Conservation (phyloP, 1,140 invertebrate species). For the Drosophila equinoxialis region DNA sequence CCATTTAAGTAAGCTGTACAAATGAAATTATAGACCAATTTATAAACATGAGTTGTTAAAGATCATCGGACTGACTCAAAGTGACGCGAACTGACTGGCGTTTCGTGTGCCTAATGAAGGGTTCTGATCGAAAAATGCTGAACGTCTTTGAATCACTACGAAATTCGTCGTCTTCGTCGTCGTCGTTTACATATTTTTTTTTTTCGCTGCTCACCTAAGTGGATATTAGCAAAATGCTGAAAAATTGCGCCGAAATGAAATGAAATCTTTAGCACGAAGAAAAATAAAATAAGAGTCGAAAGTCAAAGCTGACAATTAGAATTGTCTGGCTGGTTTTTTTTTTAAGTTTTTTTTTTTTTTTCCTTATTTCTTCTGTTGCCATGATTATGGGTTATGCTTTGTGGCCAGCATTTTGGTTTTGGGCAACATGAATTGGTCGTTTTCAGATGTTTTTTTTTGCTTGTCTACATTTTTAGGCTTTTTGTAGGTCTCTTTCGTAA, state of each 20-base stretch:
- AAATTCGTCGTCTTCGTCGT: not conserved
- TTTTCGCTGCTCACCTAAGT: conserved; percentile 38
- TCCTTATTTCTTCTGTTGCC: conserved; percentile 19
- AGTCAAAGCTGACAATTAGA: conserved; percentile 69
- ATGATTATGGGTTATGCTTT: conserved; percentile 70
- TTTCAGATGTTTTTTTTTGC: conserved; percentile 26
- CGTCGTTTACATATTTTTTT: not conserved
- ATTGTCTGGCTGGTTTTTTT: conserved; percentile 77
- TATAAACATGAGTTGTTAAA: conserved; percentile 78
- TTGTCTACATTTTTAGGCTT: conserved; percentile 41
- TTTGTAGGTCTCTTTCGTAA: conserved; percentile 35
- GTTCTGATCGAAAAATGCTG: conserved; percentile 51
- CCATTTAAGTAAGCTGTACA: conserved; percentile 66
- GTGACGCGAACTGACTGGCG: conserved; percentile 1
- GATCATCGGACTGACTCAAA: conserved; percentile 19
- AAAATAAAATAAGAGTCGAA: conserved; percentile 44
- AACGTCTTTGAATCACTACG: conserved; percentile 47
- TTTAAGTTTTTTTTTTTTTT: not conserved
- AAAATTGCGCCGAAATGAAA: conserved; percentile 69
- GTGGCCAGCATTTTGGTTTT: conserved; percentile 34
- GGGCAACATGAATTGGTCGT: conserved; percentile 53
- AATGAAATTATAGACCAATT: conserved; percentile 83
- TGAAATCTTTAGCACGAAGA: conserved; percentile 52
- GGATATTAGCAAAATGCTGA: conserved; percentile 79
- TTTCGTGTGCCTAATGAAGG: conserved; percentile 75